Evolutionary conservation across 2,888 invertebrate species (phyloP).

Genomic region (Falcaria lacertinaria): DNA sequence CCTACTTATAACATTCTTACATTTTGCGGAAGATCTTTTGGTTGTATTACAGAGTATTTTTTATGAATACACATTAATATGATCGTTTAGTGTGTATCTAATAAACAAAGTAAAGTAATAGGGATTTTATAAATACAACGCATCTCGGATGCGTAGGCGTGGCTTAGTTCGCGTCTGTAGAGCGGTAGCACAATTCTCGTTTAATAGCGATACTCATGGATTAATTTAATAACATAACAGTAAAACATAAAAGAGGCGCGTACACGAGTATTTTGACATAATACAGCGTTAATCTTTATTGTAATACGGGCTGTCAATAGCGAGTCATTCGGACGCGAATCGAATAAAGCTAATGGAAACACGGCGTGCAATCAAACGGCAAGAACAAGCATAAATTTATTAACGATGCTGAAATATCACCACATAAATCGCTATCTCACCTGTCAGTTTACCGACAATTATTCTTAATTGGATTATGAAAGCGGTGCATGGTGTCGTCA

Average conservation of each 20-base stretch:
- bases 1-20: no score
- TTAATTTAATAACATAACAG: conserved; percentile 21
- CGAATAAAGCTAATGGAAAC: conserved; percentile 68
- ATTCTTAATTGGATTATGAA: conserved; percentile 80
- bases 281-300: conserved; percentile 43
- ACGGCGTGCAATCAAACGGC: conserved; percentile 69
- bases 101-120: no score
- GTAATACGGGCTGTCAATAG: conserved; percentile 63
- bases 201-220: background rate
- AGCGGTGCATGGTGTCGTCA: conserved; percentile 53
- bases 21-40: no score
- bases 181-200: background rate
- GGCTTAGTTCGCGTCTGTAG: background rate
- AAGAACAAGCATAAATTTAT: conserved; percentile 79
- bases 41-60: no score
- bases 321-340: conserved; percentile 48
- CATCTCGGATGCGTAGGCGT: no score
- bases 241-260: conserved; percentile 9
- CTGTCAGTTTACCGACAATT: conserved; percentile 79
- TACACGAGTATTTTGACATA: conserved; percentile 32
- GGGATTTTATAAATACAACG: no score
- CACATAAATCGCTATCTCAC: conserved; percentile 74
- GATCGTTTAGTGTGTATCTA: no score
- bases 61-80: no score
- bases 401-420: conserved; percentile 78